phyloP scores from a whole-genome alignment of 2,888 invertebrate genomes.

The Gymnosoma rotundatum region DNA sequence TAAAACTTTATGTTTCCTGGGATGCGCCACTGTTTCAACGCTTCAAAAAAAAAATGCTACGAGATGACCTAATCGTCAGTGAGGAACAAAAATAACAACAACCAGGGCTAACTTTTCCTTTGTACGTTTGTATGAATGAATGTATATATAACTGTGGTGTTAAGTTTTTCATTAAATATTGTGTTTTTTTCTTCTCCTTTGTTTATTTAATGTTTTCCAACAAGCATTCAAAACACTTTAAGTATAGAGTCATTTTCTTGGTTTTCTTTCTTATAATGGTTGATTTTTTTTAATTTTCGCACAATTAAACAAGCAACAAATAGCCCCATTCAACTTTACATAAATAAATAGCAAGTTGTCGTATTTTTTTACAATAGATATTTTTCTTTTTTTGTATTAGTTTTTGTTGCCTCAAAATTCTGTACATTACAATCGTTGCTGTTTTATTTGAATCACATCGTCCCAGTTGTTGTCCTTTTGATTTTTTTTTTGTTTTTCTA shows the following conservation, averaged over 20 bases:
- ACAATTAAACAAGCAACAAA: slow-evolving; percentile 72
- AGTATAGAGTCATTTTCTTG: slow-evolving; percentile 6
- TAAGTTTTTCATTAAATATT: neutral
- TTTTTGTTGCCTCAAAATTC: slow-evolving; percentile 6
- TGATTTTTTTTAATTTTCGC: slow-evolving; percentile 62
- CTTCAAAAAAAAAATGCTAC: neutral
- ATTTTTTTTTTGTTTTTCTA: slow-evolving; percentile 43
- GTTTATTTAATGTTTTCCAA: slow-evolving; percentile 20
- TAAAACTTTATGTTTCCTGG: neutral
- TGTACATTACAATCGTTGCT: slow-evolving; percentile 13
- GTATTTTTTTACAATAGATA: neutral
- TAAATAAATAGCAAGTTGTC: slow-evolving; percentile 19
- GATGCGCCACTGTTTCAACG: neutral
- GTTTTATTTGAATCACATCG: slow-evolving; percentile 1
- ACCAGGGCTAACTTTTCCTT: slow-evolving; percentile 9
- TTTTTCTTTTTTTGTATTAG: slow-evolving; percentile 1
- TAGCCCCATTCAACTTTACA: slow-evolving; percentile 51
- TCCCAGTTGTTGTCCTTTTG: slow-evolving; percentile 58
- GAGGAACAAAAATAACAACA: neutral
- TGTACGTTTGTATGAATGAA: neutral
- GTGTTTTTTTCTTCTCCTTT: neutral
- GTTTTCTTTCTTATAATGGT: slow-evolving; percentile 19
- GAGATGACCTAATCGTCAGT: slow-evolving; percentile 40
- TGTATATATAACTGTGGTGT: too few relatives aligned
- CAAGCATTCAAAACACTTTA: slow-evolving; percentile 18